Conservation (phyloP, 2,797 vertebrate species). For the Fistularia commersonii region DNA sequence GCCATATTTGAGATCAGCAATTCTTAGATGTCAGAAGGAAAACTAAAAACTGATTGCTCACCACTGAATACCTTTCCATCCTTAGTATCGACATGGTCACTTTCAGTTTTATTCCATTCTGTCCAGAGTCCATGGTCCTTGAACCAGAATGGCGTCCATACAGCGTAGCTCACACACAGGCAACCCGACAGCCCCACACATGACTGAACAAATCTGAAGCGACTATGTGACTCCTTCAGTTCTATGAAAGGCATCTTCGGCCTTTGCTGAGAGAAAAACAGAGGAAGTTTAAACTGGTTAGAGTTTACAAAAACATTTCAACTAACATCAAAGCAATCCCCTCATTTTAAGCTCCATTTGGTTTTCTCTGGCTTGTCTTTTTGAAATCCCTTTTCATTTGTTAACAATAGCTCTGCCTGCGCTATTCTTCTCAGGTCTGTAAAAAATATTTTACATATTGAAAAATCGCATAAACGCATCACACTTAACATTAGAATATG, state of each 20-base stretch:
- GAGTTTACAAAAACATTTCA: too few species aligned
- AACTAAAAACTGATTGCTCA: constrained; percentile 36
- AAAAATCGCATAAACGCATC: too few species aligned
- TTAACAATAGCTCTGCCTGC: too few species aligned
- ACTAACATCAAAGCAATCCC: too few species aligned
- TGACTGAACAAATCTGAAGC: constrained; percentile 71
- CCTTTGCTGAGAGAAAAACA: constrained; percentile 2
- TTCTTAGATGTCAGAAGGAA: background rate
- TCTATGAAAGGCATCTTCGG: constrained; percentile 57
- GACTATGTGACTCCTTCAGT: constrained; percentile 52
- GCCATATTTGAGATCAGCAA: too few species aligned
- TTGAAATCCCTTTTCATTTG: too few species aligned
- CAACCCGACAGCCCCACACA: constrained; percentile 72
- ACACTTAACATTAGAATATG: too few species aligned
- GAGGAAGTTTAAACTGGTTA: background rate
- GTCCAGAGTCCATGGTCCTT: constrained; percentile 68
- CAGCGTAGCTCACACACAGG: constrained; percentile 66
- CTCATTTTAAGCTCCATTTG: too few species aligned
- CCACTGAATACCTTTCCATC: constrained; percentile 43
- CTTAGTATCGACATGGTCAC: constrained; percentile 13
- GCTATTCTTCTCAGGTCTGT: too few species aligned
- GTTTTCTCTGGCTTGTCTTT: too few species aligned
- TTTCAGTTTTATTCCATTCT: constrained; percentile 36
- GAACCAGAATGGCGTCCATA: constrained; percentile 74
- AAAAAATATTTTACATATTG: too few species aligned